Evolutionary conservation across 2,113 vertebrate genomes (phyloP), one percentile per base, ranked within the genome.

Genomic region (Tupaia tana): DNA sequence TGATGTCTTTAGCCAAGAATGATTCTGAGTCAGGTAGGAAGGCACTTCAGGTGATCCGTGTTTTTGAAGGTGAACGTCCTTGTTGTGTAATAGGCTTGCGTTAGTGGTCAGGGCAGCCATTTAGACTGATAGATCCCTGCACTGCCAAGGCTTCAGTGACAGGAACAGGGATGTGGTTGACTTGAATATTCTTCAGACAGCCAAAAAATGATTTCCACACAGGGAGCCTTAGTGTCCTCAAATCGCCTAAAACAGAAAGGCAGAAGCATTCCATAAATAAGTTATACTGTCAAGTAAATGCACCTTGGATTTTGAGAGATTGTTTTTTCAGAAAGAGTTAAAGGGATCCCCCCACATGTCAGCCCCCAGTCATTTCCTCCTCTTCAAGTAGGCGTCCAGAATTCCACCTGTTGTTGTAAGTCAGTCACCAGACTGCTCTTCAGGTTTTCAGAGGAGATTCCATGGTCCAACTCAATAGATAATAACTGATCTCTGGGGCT

Each of bases 31-130:
- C 2, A 78, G 59, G 31, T 27, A 29, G 29, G 54, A 58, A 75
- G 9, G 58, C n/a, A 2, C 0, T 0, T 2, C 7, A 10, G 59
- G 61, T 24, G 11, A 9, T 12, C 18, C 1, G 54, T 59, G 74
- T 64, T 89, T 70, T 54, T 24, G 43, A 73, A 86, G 66, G 78
- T 56, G 0, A 67, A 86, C 29, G 87, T 82, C 78, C 81, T 82
- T 43, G 31, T 27, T 74, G 69, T 56, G 8, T 7, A 7, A 82
- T 6, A 31, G 75, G 56, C 63, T 79, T 61, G 27, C 86, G 75
- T 98, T 98, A 99, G 92, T 98, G 96, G 0, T 64, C 94, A 0
- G 99, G 99, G 97, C 99, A 99, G 77, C 99, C 99, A 0, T 98
- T 98, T 96, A 99, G 97, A 96, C 98, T 99, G 96, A 99, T 98